These are phyloP conservation scores for Pocillopora grandis DNA, from an alignment of 92 coral and sea anemone genomes.

Conservation along the genomic window DNA sequence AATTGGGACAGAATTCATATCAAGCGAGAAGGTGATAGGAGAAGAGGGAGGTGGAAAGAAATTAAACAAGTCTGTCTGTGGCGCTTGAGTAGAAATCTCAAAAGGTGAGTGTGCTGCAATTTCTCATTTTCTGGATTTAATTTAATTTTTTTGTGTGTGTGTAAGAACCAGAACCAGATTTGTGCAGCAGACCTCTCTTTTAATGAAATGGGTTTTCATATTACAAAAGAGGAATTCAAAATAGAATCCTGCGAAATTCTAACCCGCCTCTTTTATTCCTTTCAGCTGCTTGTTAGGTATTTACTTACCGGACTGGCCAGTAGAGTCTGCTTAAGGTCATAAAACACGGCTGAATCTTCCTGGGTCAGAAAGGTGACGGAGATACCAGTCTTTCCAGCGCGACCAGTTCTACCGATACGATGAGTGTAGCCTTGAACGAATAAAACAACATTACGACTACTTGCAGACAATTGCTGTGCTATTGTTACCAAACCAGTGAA, in stretches of 20 bases:
- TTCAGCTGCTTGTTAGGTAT: background rate
- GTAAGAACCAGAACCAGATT: no score
- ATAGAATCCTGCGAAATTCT: background rate
- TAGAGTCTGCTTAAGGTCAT: constrained; percentile 90
- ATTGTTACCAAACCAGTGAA: background rate
- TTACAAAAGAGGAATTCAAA: no score
- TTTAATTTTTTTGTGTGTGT: no score
- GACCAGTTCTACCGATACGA: constrained; percentile 99
- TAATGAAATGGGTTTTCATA: no score
- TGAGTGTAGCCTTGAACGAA: constrained; percentile 83
- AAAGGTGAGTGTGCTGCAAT: no score
- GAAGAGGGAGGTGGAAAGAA: no score
- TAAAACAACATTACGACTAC: background rate
- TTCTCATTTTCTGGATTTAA: no score
- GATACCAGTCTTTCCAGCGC: constrained; percentile 96
- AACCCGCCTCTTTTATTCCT: background rate
- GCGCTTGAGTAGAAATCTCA: no score
- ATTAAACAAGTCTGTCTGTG: no score
- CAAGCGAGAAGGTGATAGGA: background rate
- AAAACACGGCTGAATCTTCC: constrained; percentile 89
- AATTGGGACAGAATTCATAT: background rate
- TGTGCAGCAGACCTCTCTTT: no score
- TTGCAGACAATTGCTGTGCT: background rate
- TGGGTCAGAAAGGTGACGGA: constrained; percentile 87
- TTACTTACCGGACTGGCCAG: constrained; percentile 85